Conservation (phyloP, 2,888 invertebrate species). For the Hirtodrosophila duncani region DNA sequence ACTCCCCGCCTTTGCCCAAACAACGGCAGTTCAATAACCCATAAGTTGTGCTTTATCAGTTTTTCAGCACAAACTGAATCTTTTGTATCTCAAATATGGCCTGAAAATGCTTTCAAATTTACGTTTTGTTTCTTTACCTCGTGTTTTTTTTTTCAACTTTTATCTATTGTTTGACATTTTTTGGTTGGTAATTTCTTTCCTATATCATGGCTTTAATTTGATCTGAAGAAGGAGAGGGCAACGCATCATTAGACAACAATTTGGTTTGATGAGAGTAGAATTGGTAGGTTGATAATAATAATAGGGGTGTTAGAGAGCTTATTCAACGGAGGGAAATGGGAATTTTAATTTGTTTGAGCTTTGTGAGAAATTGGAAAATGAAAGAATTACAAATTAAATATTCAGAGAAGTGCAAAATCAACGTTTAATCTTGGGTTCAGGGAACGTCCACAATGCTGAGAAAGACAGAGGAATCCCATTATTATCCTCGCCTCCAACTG, state of each 20-base stretch:
- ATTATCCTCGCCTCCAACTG: too few species aligned
- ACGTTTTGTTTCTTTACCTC: constrained; percentile 39
- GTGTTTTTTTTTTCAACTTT: constrained; percentile 28
- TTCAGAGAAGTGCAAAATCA: too few species aligned
- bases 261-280: too few species aligned
- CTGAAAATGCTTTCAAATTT: constrained; percentile 39
- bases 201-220: constrained; percentile 55
- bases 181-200: constrained; percentile 33
- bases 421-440: too few species aligned
- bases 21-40: constrained; percentile 63
- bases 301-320: too few species aligned
- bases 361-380: too few species aligned
- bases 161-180: constrained; percentile 2
- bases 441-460: too few species aligned
- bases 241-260: constrained; percentile 59
- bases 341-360: too few species aligned
- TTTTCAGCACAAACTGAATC: constrained; percentile 23
- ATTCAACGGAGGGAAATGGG: too few species aligned
- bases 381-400: too few species aligned
- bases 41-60: constrained; percentile 58
- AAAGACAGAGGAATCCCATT: too few species aligned
- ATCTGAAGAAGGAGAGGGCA: constrained; percentile 30
- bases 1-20: constrained; percentile 10
- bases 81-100: constrained; percentile 25
- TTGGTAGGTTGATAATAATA: too few species aligned